These are phyloP conservation scores for Micoletzkya japonica DNA, from an alignment of 2,888 invertebrate species.

Conservation along the genomic window DNA sequence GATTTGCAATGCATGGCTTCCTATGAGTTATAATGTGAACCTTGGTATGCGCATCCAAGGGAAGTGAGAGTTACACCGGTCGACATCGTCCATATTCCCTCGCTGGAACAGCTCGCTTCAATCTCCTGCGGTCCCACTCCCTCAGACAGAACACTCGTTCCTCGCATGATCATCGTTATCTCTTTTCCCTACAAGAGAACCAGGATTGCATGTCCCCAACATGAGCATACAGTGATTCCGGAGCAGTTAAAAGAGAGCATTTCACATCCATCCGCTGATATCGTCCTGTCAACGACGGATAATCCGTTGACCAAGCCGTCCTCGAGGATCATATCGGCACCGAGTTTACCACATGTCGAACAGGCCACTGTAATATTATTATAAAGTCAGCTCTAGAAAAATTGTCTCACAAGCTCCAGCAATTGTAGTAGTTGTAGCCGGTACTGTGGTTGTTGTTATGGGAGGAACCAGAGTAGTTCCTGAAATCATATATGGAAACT, in stretches of 20 bases:
- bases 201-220: too few relatives aligned
- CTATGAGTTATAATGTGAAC: too few relatives aligned
- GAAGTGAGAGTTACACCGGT: background rate
- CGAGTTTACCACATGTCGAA: background rate
- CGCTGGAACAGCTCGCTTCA: background rate
- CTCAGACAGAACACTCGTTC: background rate
- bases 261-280: background rate
- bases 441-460: slow-evolving; percentile 7
- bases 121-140: background rate
- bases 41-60: slow-evolving; percentile 1
- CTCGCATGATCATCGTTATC: background rate
- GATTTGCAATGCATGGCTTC: too few relatives aligned
- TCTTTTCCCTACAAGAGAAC: background rate
- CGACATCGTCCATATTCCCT: background rate
- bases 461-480: background rate
- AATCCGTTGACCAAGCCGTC: slow-evolving; percentile 4
- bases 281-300: background rate
- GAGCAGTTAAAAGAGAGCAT: background rate
- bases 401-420: background rate
- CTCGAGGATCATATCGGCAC: background rate
- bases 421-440: slow-evolving; percentile 8
- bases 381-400: background rate
- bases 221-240: background rate
- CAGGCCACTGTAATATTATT: background rate
- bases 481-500: too few relatives aligned